Evolutionary conservation across 1,140 invertebrate species (phyloP).

Genomic region (Halyomorpha halys): DNA sequence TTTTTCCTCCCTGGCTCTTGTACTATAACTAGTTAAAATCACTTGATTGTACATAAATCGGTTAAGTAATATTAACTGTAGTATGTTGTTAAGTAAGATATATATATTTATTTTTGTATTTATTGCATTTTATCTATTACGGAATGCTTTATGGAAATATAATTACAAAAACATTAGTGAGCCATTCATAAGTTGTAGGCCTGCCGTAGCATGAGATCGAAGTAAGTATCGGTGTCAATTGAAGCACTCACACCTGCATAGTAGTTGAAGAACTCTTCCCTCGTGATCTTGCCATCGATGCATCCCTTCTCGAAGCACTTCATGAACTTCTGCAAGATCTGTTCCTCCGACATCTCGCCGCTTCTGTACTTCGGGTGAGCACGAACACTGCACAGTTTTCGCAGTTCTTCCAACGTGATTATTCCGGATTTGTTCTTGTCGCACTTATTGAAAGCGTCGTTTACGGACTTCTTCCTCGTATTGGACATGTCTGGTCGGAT

Average conservation of each 20-base stretch:
- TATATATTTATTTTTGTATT: no score
- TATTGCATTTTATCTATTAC: no score
- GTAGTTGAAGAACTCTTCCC: slow-evolving; percentile 90
- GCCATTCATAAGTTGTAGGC: slow-evolving; percentile 78
- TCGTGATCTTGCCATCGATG: slow-evolving; percentile 56
- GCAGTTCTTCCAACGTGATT: slow-evolving; percentile 75
- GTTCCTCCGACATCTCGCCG: slow-evolving; percentile 81
- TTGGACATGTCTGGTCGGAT: slow-evolving; percentile 83
- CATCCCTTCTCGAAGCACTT: slow-evolving; percentile 68
- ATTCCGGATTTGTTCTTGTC: slow-evolving; percentile 77
- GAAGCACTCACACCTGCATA: slow-evolving; percentile 87
- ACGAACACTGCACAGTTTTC: slow-evolving; percentile 68
- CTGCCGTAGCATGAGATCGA: slow-evolving; percentile 90
- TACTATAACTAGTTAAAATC: no score
- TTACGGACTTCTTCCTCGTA: slow-evolving; percentile 58
- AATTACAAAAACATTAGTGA: no score
- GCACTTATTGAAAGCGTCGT: slow-evolving; percentile 78
- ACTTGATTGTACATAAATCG: no score
- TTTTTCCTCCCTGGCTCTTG: no score
- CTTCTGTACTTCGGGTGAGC: slow-evolving; percentile 72
- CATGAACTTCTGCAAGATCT: slow-evolving; percentile 74
- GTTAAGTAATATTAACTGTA: no score
- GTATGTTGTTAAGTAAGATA: no score
- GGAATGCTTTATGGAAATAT: no score
- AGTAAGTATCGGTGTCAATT: slow-evolving; percentile 87